Evolutionary conservation across 1,140 invertebrate genomes (phyloP), one percentile per base, ranked within the genome.

Genomic region (Atta cephalotes): DNA sequence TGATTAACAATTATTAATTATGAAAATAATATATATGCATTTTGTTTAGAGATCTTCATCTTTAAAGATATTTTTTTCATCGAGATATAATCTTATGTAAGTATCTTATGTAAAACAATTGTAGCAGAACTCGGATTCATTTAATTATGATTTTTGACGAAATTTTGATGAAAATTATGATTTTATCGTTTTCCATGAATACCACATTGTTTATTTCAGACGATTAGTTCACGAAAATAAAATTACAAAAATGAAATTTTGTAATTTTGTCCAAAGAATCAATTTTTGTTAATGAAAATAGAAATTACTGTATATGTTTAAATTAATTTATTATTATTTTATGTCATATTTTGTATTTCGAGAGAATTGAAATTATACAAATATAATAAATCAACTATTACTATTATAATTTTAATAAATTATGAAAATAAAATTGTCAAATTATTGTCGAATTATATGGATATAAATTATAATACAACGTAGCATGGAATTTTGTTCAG

Each of bases 321-420:
- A 63, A 63, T 63, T 63, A 63, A 63, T 31, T 31, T 31, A n/a
- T 65, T 65, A 65, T 35, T 65, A 65, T 65, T 65, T 18, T 65
- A 65, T 35, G 63, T 31, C 28, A 35, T 65, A 18, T 31, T 18
- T 18, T 35, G 35, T 28, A 65, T 9, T 0, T 65, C 2, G 14
- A 63, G 58, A 60, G 12, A 3, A 63, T 7, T 63, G 7, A 63
- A 31, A 63, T 63, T 63, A 63, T 6, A 0, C 7, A 63, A 63
- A 16, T 31, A 7, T 63, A 63, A 63, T 28, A 28, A 63, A 63
- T 31, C 3, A 62, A 62, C 28, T 28, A 28, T 58, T 21, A 58
- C 16, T 62, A 2, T 16, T 62, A 0, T 63, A 63, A 63, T 63
- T 63, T 21, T 63, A 18, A 63, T 63, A 63, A 63, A 63, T 31